A percentile compares a stretch with the other conserved stretches of the same genome.
These are phyloP conservation scores for Ptiloglossa arizonensis DNA, from an alignment of 1,140 invertebrate genomes.

Conservation along the genomic window DNA sequence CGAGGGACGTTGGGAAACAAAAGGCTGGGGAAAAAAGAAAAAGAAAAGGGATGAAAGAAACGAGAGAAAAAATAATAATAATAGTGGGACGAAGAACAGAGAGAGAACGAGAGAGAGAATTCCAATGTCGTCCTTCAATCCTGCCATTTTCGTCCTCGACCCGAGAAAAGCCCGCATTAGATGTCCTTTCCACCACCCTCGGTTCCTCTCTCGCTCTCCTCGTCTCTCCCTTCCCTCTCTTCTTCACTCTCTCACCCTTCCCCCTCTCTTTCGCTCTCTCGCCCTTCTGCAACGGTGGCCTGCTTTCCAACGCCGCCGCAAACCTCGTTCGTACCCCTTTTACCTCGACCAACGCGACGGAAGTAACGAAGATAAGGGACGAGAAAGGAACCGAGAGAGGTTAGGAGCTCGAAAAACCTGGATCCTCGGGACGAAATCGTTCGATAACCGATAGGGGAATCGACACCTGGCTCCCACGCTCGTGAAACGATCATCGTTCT, in stretches of 20 bases:
- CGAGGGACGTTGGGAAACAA: not conserved
- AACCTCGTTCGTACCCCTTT: constrained; percentile 38
- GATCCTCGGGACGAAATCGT: not conserved
- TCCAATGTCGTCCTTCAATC: constrained; percentile 38
- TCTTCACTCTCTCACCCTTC: not conserved
- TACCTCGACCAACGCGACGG: not conserved
- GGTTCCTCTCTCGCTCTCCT: not conserved
- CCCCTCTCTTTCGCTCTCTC: constrained; percentile 1
- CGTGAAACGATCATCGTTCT: not conserved
- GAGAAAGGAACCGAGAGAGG: not conserved
- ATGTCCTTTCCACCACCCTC: constrained; percentile 22
- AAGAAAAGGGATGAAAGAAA: too few relatives aligned
- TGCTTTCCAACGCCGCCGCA: constrained; percentile 27
- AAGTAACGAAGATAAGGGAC: constrained; percentile 33
- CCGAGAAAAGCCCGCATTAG: constrained; percentile 41
- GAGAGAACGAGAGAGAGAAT: not conserved
- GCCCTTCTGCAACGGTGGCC: constrained; percentile 11
- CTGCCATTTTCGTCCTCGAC: constrained; percentile 44
- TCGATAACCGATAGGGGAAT: not conserved
- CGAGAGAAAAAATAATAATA: not conserved
- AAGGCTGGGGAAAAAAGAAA: too few relatives aligned
- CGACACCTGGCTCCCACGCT: not conserved
- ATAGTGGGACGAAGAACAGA: not conserved
- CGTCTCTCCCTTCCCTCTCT: not conserved
- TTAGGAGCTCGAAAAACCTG: not conserved